Evolutionary conservation across 2,113 vertebrate species (phyloP), one percentile per base, ranked within the genome.

Genomic region (Manacus vitellinus): DNA sequence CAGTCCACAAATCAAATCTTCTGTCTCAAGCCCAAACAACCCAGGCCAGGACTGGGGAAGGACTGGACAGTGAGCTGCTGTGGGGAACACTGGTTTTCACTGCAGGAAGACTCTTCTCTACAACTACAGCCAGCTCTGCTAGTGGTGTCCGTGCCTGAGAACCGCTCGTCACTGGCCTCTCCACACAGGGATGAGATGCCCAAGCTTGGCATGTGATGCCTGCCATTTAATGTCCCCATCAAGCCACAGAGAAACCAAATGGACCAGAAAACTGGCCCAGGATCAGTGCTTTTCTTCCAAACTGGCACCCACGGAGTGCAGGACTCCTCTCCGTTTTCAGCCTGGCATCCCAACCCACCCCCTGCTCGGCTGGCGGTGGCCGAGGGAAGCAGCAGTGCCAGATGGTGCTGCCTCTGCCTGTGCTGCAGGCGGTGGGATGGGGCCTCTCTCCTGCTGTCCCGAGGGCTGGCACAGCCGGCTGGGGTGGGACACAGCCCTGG

Each of bases 231-330:
- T 59, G 46, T 70, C 59, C 90, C 67, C 59, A 84, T 62, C 82
- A 61, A 92, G 67, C 39, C 91, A 82, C 73, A 73, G 84, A 82
- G 71, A 78, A 92, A 91, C 28, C 87, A 95, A 96, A 95, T 94
- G 92, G 85, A 83, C 71, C 85, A 79, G 92, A 96, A 96, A 96
- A 80, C 67, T 88, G 89, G 89, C 94, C 82, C 3, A 3, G 51
- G 43, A 75, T 79, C 20, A 0, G 51, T 14, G 43, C 35, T 83
- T 77, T 58, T 63, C 65, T 85, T 95, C 93, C 93, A 85, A 83
- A 43, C 59, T 73, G 78, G 92, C 51, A 31, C n/a, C 67, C 71
- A 79, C 1, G 0, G 74, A 39, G 76, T 0, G 2, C 74, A 89
- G 81, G 43, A 55, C 75, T 85, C 62, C 44, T 66, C 58, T 94